These are phyloP conservation scores for Eurytoma adleriae DNA, from an alignment of 2,888 invertebrate species.

Conservation along the genomic window DNA sequence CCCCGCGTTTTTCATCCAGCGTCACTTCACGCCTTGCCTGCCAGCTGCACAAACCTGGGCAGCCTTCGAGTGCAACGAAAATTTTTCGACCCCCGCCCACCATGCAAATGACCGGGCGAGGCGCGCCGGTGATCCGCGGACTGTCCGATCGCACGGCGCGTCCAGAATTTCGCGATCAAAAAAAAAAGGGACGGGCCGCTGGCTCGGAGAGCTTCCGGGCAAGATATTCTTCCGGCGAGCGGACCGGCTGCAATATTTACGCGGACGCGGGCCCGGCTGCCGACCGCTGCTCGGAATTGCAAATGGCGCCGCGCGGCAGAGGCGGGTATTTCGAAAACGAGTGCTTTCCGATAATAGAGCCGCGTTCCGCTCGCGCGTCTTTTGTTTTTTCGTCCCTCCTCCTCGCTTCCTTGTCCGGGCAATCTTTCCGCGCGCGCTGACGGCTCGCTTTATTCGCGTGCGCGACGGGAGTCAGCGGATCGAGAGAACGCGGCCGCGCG, in stretches of 20 bases:
- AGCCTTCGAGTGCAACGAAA: too few species aligned
- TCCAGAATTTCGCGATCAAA: neutral
- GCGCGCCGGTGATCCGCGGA: too few species aligned
- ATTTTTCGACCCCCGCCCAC: neutral
- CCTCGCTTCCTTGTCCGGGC: neutral
- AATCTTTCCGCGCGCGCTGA: too few species aligned
- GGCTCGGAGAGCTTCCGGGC: neutral
- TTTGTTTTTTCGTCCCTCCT: neutral
- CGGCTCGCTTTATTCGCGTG: too few species aligned
- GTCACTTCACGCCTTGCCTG: too few species aligned
- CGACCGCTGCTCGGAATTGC: slow-evolving; percentile 69
- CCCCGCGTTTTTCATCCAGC: too few species aligned
- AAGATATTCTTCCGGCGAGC: slow-evolving; percentile 47
- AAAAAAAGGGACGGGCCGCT: neutral
- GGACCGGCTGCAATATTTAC: slow-evolving; percentile 59
- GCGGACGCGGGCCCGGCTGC: slow-evolving; percentile 41
- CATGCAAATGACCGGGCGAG: neutral
- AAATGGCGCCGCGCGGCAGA: slow-evolving; percentile 60
- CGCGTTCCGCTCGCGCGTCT: slow-evolving; percentile 37
- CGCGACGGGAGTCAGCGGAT: too few species aligned
- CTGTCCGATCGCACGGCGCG: neutral
- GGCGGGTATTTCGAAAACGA: slow-evolving; percentile 68
- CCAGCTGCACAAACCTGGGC: too few species aligned
- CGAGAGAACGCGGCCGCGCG: too few species aligned
- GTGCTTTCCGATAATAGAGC: slow-evolving; percentile 69